Evolutionary conservation across 1,140 invertebrate species (phyloP), one percentile per base, ranked within the genome.

Genomic region (Pissodes strobi): DNA sequence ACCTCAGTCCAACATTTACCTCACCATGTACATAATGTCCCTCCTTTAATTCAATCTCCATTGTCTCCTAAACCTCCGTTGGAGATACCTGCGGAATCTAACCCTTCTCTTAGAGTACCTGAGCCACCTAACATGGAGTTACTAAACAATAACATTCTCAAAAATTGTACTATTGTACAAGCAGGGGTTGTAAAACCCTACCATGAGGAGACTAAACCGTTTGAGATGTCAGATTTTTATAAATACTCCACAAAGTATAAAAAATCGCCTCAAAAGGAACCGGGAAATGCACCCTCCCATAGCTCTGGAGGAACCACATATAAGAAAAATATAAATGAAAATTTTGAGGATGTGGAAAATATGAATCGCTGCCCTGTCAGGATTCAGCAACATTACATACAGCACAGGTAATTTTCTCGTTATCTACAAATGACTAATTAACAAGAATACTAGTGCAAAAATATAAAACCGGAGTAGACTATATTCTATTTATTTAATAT

Each of bases 201-300:
- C 74, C 87, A 92, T 69, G 94, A 97, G 82, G 90, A 94, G 25
- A 92, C 92, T 0, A 97, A 98, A 78, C 94, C 94, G 10, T 98
- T 95, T 79, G 94, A 97, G 82, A 95, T 96, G 90, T 90, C 93
- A 0, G 95, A 98, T 78, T 97, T 96, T 80, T 98, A 97, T 79
- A 97, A 97, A 79, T 98, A 98, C 76, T 96, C 94, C 46, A 94
- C 93, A 21, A 95, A 95, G 74, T 94, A 69, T 48, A 77, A 78
- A 45, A 75, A 75, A 53, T 74, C 73, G 0, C 72, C 74, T 12
- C 72, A 74, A 66, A 41, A 51, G 21, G 61, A 66, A 13, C 21
- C 15, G 30, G 15, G 30, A 65, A 48, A 38, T 51, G 13, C 10
- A 49, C 2, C 15, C 17, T 21, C 8, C 12, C 9, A 21, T n/a